Conservation (phyloP, 1,140 invertebrate genomes). For the Drosophila oshimai region DNA sequence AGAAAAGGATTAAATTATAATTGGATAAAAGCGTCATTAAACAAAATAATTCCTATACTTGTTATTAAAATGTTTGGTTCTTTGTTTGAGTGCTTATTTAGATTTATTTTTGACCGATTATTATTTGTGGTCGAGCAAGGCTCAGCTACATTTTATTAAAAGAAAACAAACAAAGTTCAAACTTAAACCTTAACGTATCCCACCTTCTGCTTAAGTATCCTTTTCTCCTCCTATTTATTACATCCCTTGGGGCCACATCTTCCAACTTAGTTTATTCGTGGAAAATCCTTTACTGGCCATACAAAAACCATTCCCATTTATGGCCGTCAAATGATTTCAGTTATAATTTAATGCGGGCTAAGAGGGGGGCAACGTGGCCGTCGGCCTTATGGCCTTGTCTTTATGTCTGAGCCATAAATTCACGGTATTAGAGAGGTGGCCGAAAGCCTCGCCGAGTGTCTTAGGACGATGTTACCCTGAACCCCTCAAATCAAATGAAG, state of each 20-base stretch:
- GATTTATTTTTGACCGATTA: too few relatives aligned
- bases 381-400: slow-evolving; percentile 27
- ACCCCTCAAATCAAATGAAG: slow-evolving; percentile 38
- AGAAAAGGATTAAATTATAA: slow-evolving; percentile 1
- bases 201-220: not conserved
- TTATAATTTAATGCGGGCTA: slow-evolving; percentile 60
- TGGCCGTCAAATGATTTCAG: slow-evolving; percentile 51
- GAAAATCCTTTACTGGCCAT: slow-evolving; percentile 49
- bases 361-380: slow-evolving; percentile 8
- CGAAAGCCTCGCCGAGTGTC: slow-evolving; percentile 30
- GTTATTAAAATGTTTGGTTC: too few relatives aligned
- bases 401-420: slow-evolving; percentile 56
- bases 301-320: slow-evolving; percentile 49
- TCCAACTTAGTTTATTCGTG: slow-evolving; percentile 17
- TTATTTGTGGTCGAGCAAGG: too few relatives aligned
- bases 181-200: not conserved
- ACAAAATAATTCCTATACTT: too few relatives aligned
- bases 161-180: not conserved
- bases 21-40: slow-evolving; percentile 10
- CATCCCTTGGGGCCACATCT: not conserved
- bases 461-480: not conserved
- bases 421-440: slow-evolving; percentile 22
- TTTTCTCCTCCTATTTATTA: not conserved
- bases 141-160: not conserved
- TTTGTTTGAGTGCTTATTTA: too few relatives aligned